phyloP scores from a whole-genome alignment of 1,140 invertebrate species.

The Bursaphelenchus mucronatus region DNA sequence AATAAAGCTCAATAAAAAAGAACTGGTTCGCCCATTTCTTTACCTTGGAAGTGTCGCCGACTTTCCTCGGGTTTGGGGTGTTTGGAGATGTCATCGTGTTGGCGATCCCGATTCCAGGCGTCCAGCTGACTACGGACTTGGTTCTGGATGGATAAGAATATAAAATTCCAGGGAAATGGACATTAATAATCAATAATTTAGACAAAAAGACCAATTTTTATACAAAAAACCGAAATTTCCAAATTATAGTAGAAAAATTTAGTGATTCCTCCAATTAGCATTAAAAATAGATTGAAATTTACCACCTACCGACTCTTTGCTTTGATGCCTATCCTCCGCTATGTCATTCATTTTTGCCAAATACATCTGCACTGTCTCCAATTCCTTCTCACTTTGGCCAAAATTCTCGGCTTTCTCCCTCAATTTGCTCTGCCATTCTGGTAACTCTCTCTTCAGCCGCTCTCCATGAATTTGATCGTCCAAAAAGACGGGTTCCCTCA shows the following conservation, averaged over 20 bases:
- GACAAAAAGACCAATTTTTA: too few species aligned
- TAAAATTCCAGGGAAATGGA: neutral
- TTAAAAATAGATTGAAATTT: too few species aligned
- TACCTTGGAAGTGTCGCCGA: slow-evolving; percentile 55
- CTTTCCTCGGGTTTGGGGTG: slow-evolving; percentile 49
- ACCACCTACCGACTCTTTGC: neutral
- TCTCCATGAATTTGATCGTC: neutral
- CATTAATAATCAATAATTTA: neutral
- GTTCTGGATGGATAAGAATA: slow-evolving; percentile 11
- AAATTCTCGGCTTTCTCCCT: slow-evolving; percentile 16
- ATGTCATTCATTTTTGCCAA: slow-evolving; percentile 21
- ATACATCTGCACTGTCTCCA: slow-evolving; percentile 20
- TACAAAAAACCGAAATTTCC: too few species aligned
- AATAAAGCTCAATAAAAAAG: slow-evolving; percentile 23
- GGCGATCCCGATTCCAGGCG: slow-evolving; percentile 17
- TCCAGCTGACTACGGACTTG: slow-evolving; percentile 15
- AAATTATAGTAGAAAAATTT: too few species aligned
- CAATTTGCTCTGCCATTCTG: slow-evolving; percentile 22
- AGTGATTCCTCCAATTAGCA: too few species aligned
- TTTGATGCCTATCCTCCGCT: slow-evolving; percentile 9
- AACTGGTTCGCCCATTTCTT: neutral
- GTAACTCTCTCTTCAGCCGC: neutral
- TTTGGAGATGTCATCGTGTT: neutral
- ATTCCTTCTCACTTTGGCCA: slow-evolving; percentile 22
- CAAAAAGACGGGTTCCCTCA: slow-evolving; percentile 12